Base-by-base conservation (phyloP, 2,113 vertebrate species). In the Cardinalis cardinalis region DNA sequence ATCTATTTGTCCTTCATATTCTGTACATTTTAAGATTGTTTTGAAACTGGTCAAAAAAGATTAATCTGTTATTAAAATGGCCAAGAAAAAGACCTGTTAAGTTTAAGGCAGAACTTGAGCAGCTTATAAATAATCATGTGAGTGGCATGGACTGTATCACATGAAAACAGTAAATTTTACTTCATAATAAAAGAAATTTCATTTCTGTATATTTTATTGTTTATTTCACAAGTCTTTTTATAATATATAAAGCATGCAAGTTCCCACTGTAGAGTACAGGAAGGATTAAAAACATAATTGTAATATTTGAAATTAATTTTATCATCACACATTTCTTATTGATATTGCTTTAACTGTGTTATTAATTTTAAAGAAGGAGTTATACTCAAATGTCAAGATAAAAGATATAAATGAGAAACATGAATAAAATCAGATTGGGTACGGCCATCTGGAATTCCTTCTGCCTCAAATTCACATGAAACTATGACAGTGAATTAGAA, bases 401-500 rank as follows among this genome's bases (percentile, higher is more conserved):
- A 70, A 95, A 61, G 4, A 77, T 43, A 80, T n/a, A 70, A 74
- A 90, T 79, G 66, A 81, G 46, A 79, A 93, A 64, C 36, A 76
- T 12, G 44, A 92, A 65, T 76, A 78, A 96, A 93, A 91, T 84
- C 81, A 82, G 49, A 75, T 31, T 72, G 70, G n/a, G 38, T 72
- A 79, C 84, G 53, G 63, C 91, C 87, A 96, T 90, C 70, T 92
- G 91, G 84, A 92, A 26, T 70, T 82, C 81, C 91, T 95, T 95
- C 91, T 95, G 89, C 72, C 68, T 85, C 46, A 65, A 84, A 94
- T 78, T 75, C 66, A 76, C 63, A 92, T 53, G 53, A 29, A 79
- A 87, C 32, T 53, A 26, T 46, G 63, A 75, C 40, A 78, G 41
- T 36, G 19, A 90, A 84, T 38, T 34, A 69, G 76, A 19, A 90